Evolutionary conservation across 1,140 invertebrate genomes (phyloP), one percentile per base, ranked within the genome.

Genomic region (Nasonia giraulti): DNA sequence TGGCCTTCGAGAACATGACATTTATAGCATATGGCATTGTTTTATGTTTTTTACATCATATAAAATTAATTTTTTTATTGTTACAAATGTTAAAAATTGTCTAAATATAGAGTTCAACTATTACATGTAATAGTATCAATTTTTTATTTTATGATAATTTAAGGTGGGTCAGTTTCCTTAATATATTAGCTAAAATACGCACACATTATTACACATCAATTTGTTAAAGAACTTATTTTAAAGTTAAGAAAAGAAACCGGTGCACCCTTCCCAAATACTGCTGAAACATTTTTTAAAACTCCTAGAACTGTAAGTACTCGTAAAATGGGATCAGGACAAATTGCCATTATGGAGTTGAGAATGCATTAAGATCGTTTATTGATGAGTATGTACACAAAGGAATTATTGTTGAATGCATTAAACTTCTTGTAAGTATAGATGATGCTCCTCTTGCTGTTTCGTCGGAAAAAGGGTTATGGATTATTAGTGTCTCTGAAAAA

Each of bases 401-500:
- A 31, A 83, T 76, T n/a, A 1, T 47, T 55, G 62, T 69, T n/a
- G 27, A 33, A 31, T 69, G 74, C 33, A 40, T 71, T 44, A 47
- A 69, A 68, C 23, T 55, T 66, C 17, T 33, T n/a, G 23, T 83
- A 75, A 85, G 82, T 83, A 79, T 85, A 74, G 87, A 89, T 85
- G 89, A 87, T 37, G 47, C 88, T 17, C 88, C 87, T 40, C 31
- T 89, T 6, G 86, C 68, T 27, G 87, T 87, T 74, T 87, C 85
- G 74, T 82, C 78, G 23, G 62, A 82, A 40, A 86, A 69, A 33
- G n/a, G 82, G 17, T 86, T 88, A 66, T 91, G 89, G 88, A 89
- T 88, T n/a, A 90, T 92, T 55, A 80, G 89, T 68, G 85, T 47
- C 84, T 83, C 83, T 83, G 82, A 81, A 68, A 79, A 85, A 50